Evolutionary conservation across 2,888 invertebrate genomes (phyloP), one percentile per base, ranked within the genome.

Genomic region (Euclidia mi): DNA sequence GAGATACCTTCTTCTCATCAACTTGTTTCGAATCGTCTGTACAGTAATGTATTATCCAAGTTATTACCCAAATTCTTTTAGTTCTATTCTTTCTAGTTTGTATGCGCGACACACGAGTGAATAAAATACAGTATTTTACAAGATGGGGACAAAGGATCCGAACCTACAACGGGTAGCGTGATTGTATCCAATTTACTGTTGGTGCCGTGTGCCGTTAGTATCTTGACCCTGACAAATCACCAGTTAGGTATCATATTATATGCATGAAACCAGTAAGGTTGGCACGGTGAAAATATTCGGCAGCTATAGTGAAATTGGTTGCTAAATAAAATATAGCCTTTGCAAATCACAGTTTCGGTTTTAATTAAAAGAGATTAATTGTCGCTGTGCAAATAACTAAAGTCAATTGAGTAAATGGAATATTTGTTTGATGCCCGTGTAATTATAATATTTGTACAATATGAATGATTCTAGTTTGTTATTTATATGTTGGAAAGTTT

Each of bases 191-290:
- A 92, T 92, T 92, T 88, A 82, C 81, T 79, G 78, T 76, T 81
- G 82, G 85, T 84, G 86, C 82, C 88, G 81, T 82, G 85, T 84
- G 84, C 85, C 81, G 86, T 87, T 87, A 87, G 84, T 87, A 87
- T 90, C 84, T 87, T 85, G 84, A 84, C 84, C 73, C 78, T 87
- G 87, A 89, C 88, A 90, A 91, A 91, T 91, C 85, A 86, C 85
- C 77, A 80, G 80, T 76, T 78, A 76, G 50, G 77, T 76, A 74
- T 76, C 65, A 67, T 77, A 78, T 73, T 79, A 76, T 82, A 80
- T 82, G 79, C 78, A 83, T 79, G 78, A 79, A 81, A 82, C 55
- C 68, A 69, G 59, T 63, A 75, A 64, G 60, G 55, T 67, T 70
- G 70, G 55, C 56, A 61, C 59, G 45, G 41, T 65, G 47, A 61